Conservation (phyloP, 2,113 vertebrate species). For the Montifringilla adamsi region DNA sequence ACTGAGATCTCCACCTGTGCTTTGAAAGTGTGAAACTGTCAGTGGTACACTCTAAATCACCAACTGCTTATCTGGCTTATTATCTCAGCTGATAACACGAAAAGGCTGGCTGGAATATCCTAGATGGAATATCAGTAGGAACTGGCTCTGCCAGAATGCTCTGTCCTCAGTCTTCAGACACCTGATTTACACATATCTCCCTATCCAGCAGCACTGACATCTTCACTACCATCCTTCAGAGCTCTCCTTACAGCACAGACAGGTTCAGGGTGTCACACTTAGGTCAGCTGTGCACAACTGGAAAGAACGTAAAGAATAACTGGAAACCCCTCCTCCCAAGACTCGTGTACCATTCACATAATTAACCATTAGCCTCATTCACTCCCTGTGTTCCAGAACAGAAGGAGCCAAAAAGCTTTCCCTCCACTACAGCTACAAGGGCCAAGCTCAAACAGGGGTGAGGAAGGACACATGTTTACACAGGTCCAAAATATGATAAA, state of each 20-base stretch:
- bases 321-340: not conserved
- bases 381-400: not conserved
- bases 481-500: not conserved
- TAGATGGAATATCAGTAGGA: not conserved
- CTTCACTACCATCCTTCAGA: not conserved
- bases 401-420: not conserved
- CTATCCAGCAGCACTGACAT: not conserved
- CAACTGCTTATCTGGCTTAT: not conserved
- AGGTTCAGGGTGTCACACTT: not conserved
- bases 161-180: not conserved
- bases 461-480: not conserved
- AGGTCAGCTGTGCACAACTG: not conserved
- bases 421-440: not conserved
- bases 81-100: not conserved
- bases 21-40: not conserved
- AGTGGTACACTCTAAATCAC: not conserved
- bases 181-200: not conserved
- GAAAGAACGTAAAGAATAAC: not conserved
- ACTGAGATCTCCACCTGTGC: not conserved
- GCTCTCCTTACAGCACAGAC: not conserved
- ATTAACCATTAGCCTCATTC: not conserved
- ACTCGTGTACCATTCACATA: rapidly evolving
- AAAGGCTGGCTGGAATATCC: not conserved
- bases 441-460: not conserved
- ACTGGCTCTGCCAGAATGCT: not conserved